Evolutionary conservation across 1,140 invertebrate species (phyloP).

Genomic region (Drosophila orosa): DNA sequence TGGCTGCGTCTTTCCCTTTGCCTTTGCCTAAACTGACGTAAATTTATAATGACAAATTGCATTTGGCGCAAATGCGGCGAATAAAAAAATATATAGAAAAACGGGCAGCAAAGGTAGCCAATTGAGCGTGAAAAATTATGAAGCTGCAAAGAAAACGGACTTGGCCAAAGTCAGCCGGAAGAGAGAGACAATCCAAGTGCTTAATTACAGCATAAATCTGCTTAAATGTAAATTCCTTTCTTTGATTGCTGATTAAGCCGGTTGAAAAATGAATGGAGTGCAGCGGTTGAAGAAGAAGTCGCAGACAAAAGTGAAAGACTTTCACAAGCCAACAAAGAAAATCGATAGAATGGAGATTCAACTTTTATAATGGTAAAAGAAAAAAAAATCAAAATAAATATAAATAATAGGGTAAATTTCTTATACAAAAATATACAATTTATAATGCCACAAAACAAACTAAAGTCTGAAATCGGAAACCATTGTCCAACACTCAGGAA

Average conservation of each 20-base stretch:
- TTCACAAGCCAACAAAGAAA: constrained; percentile 3
- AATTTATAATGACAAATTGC: constrained; percentile 83
- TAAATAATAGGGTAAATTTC: neutral
- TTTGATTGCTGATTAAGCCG: constrained; percentile 38
- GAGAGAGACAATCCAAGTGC: constrained; percentile 55
- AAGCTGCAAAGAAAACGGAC: constrained; percentile 49
- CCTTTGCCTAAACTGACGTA: constrained; percentile 81
- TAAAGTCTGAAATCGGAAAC: neutral
- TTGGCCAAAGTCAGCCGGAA: constrained; percentile 19
- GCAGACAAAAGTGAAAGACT: constrained; percentile 15
- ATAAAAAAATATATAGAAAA: constrained; percentile 41
- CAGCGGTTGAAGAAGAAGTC: neutral
- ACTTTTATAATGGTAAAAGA: neutral
- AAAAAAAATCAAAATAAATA: neutral
- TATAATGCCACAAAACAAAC: neutral
- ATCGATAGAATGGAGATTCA: constrained; percentile 4
- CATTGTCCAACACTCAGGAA: constrained; percentile 2
- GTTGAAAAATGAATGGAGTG: constrained; percentile 20
- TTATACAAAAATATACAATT: neutral
- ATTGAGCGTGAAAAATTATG: constrained; percentile 82
- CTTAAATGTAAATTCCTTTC: constrained; percentile 60
- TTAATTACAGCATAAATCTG: constrained; percentile 71
- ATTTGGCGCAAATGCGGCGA: constrained; percentile 73
- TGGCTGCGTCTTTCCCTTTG: constrained; percentile 33
- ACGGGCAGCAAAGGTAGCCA: constrained; percentile 45